phyloP scores from a whole-genome alignment of 2,888 invertebrate genomes.

The Lydus trimaculatus region DNA sequence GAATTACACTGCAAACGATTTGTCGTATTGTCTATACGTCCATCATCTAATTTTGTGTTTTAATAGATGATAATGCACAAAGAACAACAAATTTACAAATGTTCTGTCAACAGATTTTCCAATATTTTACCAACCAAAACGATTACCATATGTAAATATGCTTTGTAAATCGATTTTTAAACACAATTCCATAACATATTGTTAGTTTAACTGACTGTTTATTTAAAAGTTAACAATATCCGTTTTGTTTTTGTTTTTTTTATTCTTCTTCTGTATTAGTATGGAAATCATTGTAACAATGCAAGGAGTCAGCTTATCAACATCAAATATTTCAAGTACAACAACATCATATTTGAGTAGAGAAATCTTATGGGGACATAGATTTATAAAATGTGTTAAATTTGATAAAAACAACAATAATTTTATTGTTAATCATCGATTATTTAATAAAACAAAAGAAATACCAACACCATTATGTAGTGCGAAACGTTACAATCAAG shows the following conservation, averaged over 20 bases:
- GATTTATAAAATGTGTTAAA: constrained; percentile 66
- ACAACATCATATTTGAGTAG: constrained; percentile 80
- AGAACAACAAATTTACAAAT: too few species aligned
- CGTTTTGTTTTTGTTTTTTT: background rate
- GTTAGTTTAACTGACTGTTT: background rate
- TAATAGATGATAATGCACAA: too few species aligned
- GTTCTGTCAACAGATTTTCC: too few species aligned
- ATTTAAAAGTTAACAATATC: background rate
- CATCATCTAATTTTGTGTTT: too few species aligned
- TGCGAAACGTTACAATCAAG: constrained; percentile 80
- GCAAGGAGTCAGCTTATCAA: constrained; percentile 81
- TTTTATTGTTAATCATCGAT: constrained; percentile 69
- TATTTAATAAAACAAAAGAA: constrained; percentile 71
- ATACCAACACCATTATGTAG: constrained; percentile 84
- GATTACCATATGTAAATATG: background rate
- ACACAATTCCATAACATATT: background rate
- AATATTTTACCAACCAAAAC: too few species aligned
- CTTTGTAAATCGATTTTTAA: background rate
- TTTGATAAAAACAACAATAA: constrained; percentile 66
- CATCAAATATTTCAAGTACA: constrained; percentile 75
- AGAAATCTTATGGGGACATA: constrained; percentile 86
- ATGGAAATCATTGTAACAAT: constrained; percentile 85
- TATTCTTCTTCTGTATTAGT: constrained; percentile 58
- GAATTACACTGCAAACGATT: too few species aligned
- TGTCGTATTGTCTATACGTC: too few species aligned